Evolutionary conservation across 2,113 vertebrate species (phyloP).

Genomic region (Riparia riparia): DNA sequence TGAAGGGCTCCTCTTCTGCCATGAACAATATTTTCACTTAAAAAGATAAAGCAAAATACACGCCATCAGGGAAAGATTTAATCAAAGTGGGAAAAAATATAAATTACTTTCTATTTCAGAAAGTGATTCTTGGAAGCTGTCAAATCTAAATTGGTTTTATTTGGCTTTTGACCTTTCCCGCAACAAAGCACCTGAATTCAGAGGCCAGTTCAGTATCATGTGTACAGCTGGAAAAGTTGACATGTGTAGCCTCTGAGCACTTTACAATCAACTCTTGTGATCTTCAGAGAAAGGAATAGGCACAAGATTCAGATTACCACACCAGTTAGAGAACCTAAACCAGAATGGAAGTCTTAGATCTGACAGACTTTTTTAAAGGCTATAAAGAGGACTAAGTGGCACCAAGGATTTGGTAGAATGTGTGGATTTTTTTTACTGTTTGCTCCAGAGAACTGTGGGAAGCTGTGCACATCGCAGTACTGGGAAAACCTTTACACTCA

Average conservation of each 20-base stretch:
- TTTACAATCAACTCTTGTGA: neutral
- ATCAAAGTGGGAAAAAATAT: constrained; percentile 41
- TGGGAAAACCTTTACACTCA: neutral
- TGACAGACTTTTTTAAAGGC: neutral
- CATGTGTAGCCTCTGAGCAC: neutral
- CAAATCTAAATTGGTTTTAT: constrained; percentile 52
- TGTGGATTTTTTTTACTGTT: neutral
- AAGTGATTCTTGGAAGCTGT: neutral
- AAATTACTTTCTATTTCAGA: constrained; percentile 47
- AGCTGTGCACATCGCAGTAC: neutral
- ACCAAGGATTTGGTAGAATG: neutral
- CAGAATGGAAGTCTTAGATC: neutral
- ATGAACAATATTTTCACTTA: neutral
- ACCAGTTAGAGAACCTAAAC: neutral
- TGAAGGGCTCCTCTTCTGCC: neutral
- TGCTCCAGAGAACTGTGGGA: neutral
- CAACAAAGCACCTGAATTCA: constrained; percentile 29
- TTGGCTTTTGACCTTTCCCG: constrained; percentile 26
- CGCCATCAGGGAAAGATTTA: constrained; percentile 16
- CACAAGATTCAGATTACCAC: neutral
- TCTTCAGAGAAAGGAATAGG: neutral
- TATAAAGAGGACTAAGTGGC: neutral
- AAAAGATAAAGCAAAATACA: constrained; percentile 25
- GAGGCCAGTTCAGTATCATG: neutral
- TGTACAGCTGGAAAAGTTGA: neutral